Percentiles rank a stretch among this genome's conserved stretches.
Evolutionary conservation across 2,113 vertebrate species (phyloP).

Genomic region (Furnarius figulus): DNA sequence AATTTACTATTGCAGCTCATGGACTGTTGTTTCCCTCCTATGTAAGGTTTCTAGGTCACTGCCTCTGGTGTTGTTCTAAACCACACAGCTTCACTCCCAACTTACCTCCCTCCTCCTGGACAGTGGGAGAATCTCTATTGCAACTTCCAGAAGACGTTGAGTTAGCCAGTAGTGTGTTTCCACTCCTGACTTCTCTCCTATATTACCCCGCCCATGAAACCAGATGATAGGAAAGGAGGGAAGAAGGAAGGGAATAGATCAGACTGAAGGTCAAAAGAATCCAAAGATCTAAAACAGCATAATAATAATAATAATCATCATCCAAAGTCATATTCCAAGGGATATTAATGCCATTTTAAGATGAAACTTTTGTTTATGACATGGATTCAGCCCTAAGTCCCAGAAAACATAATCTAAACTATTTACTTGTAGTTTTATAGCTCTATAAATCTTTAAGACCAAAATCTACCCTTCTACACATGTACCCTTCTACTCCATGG

Average conservation of each 20-base stretch:
- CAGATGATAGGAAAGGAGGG: not conserved
- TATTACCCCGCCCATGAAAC: not conserved
- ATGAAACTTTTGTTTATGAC: not conserved
- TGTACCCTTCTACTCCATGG: not conserved
- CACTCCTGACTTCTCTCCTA: not conserved
- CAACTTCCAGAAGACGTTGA: not conserved
- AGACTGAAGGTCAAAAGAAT: not conserved
- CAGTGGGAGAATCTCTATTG: not conserved
- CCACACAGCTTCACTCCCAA: not conserved
- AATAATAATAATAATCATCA: not conserved
- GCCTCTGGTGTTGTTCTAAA: not conserved
- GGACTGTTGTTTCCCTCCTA: not conserved
- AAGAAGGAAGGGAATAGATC: not conserved
- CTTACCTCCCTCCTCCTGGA: not conserved
- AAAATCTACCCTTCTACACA: not conserved
- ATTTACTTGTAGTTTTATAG: conserved; percentile 27
- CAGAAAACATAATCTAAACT: not conserved
- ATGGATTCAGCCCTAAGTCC: not conserved
- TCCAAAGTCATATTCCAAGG: not conserved
- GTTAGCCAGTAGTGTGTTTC: not conserved
- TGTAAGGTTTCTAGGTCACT: conserved; percentile 29
- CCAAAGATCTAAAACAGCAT: not conserved
- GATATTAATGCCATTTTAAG: not conserved
- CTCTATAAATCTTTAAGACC: conserved; percentile 27
- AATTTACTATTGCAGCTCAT: conserved; percentile 14